Evolutionary conservation across 2,797 vertebrate species (phyloP).

Genomic region (Girardinus metallicus): DNA sequence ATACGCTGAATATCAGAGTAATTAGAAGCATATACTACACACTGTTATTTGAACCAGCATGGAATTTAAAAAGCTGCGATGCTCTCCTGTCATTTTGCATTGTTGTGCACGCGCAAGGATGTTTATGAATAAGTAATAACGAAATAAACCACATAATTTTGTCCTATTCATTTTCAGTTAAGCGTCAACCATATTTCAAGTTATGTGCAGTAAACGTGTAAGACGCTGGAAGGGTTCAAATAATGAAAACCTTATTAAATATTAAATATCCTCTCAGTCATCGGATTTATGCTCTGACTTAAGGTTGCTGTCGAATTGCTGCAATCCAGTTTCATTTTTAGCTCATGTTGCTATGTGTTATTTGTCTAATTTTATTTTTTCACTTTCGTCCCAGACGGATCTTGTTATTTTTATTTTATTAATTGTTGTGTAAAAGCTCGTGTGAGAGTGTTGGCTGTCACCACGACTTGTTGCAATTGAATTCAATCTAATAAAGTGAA

Average conservation of each 20-base stretch:
- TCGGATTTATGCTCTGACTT: too few species aligned
- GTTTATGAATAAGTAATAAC: conserved; percentile 18
- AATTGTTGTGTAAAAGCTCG: too few species aligned
- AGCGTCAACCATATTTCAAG: conserved; percentile 41
- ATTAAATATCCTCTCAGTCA: not conserved
- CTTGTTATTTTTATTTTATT: too few species aligned
- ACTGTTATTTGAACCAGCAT: not conserved
- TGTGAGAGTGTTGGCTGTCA: too few species aligned
- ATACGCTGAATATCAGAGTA: not conserved
- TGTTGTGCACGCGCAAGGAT: not conserved
- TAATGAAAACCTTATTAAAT: not conserved
- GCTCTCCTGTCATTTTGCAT: not conserved
- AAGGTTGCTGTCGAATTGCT: too few species aligned
- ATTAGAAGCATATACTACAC: not conserved
- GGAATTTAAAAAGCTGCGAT: not conserved
- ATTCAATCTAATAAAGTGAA: too few species aligned
- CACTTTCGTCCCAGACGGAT: too few species aligned
- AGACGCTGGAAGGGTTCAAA: conserved; percentile 14
- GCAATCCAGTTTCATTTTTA: too few species aligned
- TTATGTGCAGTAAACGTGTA: not conserved
- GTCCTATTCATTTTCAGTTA: conserved; percentile 41
- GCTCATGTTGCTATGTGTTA: too few species aligned
- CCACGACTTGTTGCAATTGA: too few species aligned
- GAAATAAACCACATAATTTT: conserved; percentile 38
- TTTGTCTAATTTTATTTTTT: too few species aligned